Conservation (phyloP, 2,797 vertebrate genomes). For the Antennarius maculatus region DNA sequence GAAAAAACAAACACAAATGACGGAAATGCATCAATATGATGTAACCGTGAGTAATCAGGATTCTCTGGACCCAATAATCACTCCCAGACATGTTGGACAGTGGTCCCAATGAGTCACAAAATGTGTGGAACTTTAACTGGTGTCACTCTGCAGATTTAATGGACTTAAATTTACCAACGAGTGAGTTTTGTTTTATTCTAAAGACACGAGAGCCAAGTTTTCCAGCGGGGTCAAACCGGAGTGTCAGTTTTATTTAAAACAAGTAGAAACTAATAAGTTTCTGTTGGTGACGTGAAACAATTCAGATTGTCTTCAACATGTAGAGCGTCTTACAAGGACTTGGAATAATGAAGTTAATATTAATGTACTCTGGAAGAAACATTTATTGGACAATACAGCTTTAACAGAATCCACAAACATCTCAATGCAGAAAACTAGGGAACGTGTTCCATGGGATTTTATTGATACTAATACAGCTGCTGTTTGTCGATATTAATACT, state of each 20-base stretch:
- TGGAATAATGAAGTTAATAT: background rate
- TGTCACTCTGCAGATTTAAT: background rate
- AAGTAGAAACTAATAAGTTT: background rate
- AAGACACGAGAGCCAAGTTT: too few species aligned
- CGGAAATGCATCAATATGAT: slow-evolving; percentile 36
- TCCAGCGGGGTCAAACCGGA: background rate
- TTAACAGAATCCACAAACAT: background rate
- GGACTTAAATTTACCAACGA: background rate
- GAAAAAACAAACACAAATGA: slow-evolving; percentile 54
- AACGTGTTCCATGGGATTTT: too few species aligned
- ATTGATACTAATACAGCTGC: too few species aligned
- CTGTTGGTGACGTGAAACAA: background rate
- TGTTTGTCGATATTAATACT: too few species aligned
- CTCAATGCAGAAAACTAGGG: too few species aligned
- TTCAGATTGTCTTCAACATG: background rate
- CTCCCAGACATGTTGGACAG: slow-evolving; percentile 33
- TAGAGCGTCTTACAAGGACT: background rate
- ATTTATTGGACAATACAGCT: background rate
- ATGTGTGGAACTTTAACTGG: background rate
- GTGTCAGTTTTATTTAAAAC: background rate
- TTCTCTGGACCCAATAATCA: slow-evolving; percentile 40
- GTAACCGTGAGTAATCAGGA: slow-evolving; percentile 46
- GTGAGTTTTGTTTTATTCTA: background rate
- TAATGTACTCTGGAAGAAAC: background rate
- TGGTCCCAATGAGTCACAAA: slow-evolving; percentile 9